Conservation (phyloP, 2,888 invertebrate genomes). For the Achlya flavicornis region DNA sequence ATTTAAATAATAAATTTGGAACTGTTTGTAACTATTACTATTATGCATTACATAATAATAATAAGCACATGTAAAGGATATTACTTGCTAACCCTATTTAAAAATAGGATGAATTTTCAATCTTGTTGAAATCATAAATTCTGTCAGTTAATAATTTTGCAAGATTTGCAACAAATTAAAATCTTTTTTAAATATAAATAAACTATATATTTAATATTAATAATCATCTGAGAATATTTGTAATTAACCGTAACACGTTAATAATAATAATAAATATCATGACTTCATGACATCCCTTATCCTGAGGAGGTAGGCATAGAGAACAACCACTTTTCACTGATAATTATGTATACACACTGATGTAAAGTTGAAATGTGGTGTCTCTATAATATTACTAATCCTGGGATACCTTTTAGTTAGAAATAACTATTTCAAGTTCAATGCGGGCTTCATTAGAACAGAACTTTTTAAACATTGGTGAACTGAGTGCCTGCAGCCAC, state of each 20-base stretch:
- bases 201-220: background rate
- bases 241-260: background rate
- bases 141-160: background rate
- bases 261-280: background rate
- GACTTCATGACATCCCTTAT: background rate
- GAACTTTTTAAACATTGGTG: too few relatives aligned
- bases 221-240: background rate
- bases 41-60: slow-evolving; percentile 9
- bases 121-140: background rate
- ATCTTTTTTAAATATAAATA: background rate
- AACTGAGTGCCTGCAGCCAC: too few relatives aligned
- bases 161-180: background rate
- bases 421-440: too few relatives aligned
- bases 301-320: background rate
- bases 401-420: too few relatives aligned
- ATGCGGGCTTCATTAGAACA: too few relatives aligned
- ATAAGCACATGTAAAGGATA: slow-evolving; percentile 2
- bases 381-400: too few relatives aligned
- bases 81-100: slow-evolving; percentile 1
- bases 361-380: background rate
- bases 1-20: slow-evolving; percentile 33
- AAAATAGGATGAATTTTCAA: background rate
- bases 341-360: background rate
- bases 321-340: background rate
- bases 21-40: slow-evolving; percentile 7